These are phyloP conservation scores for Eleutherodactylus coqui DNA, from an alignment of 2,797 vertebrate genomes.

Conservation along the genomic window DNA sequence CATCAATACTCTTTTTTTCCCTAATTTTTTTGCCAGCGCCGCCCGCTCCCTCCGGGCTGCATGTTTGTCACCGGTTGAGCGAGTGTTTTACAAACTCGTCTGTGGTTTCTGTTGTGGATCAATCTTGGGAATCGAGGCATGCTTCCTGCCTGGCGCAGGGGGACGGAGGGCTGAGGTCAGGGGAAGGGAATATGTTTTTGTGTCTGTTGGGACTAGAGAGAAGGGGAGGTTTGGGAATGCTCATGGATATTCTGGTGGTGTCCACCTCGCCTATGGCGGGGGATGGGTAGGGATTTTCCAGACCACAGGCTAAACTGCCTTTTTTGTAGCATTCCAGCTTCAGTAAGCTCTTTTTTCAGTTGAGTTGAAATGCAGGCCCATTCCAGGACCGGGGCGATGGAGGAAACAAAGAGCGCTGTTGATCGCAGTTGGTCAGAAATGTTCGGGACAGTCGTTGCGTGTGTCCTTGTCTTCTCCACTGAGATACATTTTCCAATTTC, in stretches of 20 bases:
- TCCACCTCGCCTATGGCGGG: slow-evolving; percentile 2
- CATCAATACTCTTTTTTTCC: too few species aligned
- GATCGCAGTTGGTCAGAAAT: slow-evolving; percentile 41
- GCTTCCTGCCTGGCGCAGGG: slow-evolving; percentile 42
- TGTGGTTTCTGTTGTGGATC: slow-evolving; percentile 37
- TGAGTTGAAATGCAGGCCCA: slow-evolving; percentile 41
- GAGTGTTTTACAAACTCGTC: background rate
- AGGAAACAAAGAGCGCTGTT: slow-evolving; percentile 58
- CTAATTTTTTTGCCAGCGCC: slow-evolving; percentile 38
- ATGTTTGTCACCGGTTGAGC: background rate
- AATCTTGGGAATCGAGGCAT: slow-evolving; percentile 50
- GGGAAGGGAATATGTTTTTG: slow-evolving; percentile 45
- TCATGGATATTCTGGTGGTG: slow-evolving; percentile 39
- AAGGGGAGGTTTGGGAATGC: slow-evolving; percentile 35
- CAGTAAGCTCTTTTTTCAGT: slow-evolving; percentile 27
- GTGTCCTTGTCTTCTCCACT: slow-evolving; percentile 37
- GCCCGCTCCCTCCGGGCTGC: slow-evolving; percentile 22
- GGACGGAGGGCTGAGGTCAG: slow-evolving; percentile 43
- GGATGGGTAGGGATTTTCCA: slow-evolving; percentile 38
- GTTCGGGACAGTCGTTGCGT: slow-evolving; percentile 45
- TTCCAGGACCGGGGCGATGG: slow-evolving; percentile 32
- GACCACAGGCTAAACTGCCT: slow-evolving; percentile 39
- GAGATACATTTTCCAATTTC: slow-evolving; percentile 58
- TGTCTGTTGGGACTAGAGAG: slow-evolving; percentile 27
- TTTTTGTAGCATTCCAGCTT: slow-evolving; percentile 24